These are phyloP conservation scores for Melanotaenia parkinsoni DNA, from an alignment of 2,797 vertebrate species.

Conservation along the genomic window DNA sequence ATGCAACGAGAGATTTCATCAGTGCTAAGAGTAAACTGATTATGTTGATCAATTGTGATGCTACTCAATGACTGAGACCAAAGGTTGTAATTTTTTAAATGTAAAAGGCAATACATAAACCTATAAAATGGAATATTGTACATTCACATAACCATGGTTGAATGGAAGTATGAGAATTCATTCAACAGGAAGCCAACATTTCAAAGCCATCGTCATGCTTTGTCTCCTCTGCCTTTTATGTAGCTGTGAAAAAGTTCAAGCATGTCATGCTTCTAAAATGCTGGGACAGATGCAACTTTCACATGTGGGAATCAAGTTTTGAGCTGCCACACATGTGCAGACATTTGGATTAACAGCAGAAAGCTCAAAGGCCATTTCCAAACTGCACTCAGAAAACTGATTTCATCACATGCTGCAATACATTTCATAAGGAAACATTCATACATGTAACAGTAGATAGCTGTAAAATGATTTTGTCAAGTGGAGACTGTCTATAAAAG, in stretches of 20 bases:
- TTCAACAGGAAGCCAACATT: neutral
- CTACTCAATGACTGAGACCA: no score
- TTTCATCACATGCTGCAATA: slow-evolving; percentile 19
- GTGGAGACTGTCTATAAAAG: slow-evolving; percentile 12
- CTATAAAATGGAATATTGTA: neutral
- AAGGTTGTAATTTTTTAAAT: neutral
- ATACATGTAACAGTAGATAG: slow-evolving; percentile 10
- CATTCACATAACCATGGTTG: neutral
- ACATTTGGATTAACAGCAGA: slow-evolving; percentile 3
- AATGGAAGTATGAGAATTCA: slow-evolving; percentile 6
- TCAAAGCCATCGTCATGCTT: slow-evolving; percentile 18
- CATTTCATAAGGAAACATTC: neutral
- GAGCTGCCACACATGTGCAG: slow-evolving; percentile 7
- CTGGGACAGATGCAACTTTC: slow-evolving; percentile 22
- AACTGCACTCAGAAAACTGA: slow-evolving; percentile 30
- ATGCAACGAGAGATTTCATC: no score
- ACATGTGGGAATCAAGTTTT: slow-evolving; percentile 14
- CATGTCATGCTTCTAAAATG: slow-evolving; percentile 31
- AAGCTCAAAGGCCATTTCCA: slow-evolving; percentile 2
- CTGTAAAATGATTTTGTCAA: slow-evolving; percentile 5
- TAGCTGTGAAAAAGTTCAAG: slow-evolving; percentile 14
- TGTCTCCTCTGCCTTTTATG: slow-evolving; percentile 6
- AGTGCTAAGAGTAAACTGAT: no score
- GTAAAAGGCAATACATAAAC: no score
- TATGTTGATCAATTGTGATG: no score